A percentile compares a stretch with the other conserved stretches of the same genome.
phyloP scores from a whole-genome alignment of 2,888 invertebrate genomes.

The Strigamia maritima region DNA sequence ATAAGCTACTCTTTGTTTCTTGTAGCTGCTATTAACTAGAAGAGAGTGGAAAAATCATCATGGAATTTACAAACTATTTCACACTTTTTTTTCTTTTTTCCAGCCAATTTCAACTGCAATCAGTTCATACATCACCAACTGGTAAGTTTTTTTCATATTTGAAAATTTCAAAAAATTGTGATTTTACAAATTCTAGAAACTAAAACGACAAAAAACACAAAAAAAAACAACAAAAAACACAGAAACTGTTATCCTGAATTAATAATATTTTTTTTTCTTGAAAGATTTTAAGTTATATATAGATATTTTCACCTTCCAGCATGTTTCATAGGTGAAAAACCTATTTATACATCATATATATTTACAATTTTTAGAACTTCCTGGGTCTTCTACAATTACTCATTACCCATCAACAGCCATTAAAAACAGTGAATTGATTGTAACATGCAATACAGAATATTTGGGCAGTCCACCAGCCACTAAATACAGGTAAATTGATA shows the following conservation, averaged over 20 bases:
- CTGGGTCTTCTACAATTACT: slow-evolving; percentile 72
- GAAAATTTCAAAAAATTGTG: too few species aligned
- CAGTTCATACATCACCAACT: neutral
- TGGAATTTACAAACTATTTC: neutral
- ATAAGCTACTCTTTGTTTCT: slow-evolving; percentile 13
- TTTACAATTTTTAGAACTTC: slow-evolving; percentile 63
- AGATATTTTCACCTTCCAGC: neutral
- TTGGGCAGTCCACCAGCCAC: slow-evolving; percentile 68
- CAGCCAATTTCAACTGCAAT: neutral
- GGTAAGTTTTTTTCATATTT: neutral
- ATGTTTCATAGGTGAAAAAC: neutral
- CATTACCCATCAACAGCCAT: slow-evolving; percentile 73
- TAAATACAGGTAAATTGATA: slow-evolving; percentile 41
- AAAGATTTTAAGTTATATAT: neutral
- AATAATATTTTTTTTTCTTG: too few species aligned
- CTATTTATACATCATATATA: too few species aligned
- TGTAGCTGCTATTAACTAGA: neutral
- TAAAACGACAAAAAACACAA: too few species aligned
- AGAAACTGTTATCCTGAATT: too few species aligned
- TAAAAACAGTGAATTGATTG: slow-evolving; percentile 76
- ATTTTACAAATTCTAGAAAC: neutral
- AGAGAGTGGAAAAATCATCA: neutral
- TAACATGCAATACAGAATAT: slow-evolving; percentile 78
- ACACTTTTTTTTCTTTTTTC: neutral
- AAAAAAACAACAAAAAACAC: too few species aligned